Conservation (phyloP, 2,113 vertebrate species). For the Platycercus adscitus region DNA sequence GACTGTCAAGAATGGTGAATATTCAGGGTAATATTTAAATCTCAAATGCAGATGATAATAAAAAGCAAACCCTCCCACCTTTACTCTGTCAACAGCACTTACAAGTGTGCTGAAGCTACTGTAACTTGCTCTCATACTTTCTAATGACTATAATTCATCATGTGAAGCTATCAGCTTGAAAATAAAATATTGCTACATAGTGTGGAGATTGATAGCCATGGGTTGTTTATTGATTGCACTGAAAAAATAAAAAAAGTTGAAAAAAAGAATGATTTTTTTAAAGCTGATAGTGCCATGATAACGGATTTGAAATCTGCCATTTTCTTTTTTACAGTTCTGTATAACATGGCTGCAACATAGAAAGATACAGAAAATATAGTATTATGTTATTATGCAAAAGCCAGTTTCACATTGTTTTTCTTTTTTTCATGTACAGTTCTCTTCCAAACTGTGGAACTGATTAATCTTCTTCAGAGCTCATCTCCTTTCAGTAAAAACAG, state of each 20-base stretch:
- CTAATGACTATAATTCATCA: conserved; percentile 79
- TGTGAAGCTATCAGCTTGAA: conserved; percentile 49
- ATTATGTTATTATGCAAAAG: conserved; percentile 13
- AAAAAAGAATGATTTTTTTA: conserved; percentile 17
- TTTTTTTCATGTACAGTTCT: not conserved
- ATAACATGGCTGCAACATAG: not conserved
- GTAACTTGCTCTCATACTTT: conserved; percentile 26
- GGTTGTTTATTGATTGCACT: conserved; percentile 64
- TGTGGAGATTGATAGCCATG: conserved; percentile 64
- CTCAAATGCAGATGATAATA: not conserved
- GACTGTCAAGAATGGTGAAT: not conserved
- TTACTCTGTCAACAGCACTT: conserved; percentile 29
- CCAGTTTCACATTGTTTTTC: conserved; percentile 47
- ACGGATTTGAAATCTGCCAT: conserved; percentile 1
- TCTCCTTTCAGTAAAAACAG: not conserved
- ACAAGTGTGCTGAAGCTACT: conserved; percentile 9
- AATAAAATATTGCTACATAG: conserved; percentile 65
- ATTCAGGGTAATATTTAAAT: conserved; percentile 25
- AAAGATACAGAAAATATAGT: conserved; percentile 28
- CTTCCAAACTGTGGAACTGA: not conserved
- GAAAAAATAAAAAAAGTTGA: not conserved
- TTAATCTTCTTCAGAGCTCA: not conserved
- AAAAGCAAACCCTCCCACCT: not conserved
- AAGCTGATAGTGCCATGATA: not conserved
- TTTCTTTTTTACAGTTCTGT: conserved; percentile 3